Evolutionary conservation across 2,888 invertebrate species (phyloP).

Genomic region (Hyles lineata): DNA sequence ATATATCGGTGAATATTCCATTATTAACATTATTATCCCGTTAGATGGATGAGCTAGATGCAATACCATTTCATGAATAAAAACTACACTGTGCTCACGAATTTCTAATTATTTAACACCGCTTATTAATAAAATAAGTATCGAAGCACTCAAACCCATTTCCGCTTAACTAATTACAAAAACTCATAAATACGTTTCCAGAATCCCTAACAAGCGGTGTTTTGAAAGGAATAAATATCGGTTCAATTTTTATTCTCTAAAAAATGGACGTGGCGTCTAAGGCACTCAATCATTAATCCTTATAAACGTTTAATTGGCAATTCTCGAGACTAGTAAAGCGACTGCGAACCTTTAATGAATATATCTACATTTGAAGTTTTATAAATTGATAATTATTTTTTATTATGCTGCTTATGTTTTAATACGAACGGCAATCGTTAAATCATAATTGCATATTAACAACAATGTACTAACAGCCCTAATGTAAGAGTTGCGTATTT

Average conservation of each 20-base stretch:
- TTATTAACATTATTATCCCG: no score
- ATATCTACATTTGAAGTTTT: conserved; percentile 55
- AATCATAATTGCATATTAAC: no score
- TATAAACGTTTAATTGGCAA: conserved; percentile 46
- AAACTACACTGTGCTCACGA: background rate
- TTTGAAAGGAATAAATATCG: conserved; percentile 1
- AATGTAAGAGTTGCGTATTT: no score
- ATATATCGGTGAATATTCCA: no score
- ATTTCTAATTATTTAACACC: background rate
- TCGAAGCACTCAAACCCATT: background rate
- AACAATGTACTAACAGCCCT: no score
- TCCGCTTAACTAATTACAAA: conserved; percentile 11
- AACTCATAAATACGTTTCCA: conserved; percentile 11
- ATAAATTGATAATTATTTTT: conserved; percentile 66
- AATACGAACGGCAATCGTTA: no score
- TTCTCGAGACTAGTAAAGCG: conserved; percentile 50
- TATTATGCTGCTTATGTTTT: background rate
- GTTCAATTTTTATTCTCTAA: background rate
- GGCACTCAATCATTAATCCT: conserved; percentile 19
- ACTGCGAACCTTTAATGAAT: conserved; percentile 57
- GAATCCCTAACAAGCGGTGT: conserved; percentile 12
- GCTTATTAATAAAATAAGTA: background rate
- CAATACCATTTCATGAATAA: no score
- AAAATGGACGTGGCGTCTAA: background rate
- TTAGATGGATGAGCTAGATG: no score